phyloP scores from a whole-genome alignment of 2,888 invertebrate species.

The Neria commutata region DNA sequence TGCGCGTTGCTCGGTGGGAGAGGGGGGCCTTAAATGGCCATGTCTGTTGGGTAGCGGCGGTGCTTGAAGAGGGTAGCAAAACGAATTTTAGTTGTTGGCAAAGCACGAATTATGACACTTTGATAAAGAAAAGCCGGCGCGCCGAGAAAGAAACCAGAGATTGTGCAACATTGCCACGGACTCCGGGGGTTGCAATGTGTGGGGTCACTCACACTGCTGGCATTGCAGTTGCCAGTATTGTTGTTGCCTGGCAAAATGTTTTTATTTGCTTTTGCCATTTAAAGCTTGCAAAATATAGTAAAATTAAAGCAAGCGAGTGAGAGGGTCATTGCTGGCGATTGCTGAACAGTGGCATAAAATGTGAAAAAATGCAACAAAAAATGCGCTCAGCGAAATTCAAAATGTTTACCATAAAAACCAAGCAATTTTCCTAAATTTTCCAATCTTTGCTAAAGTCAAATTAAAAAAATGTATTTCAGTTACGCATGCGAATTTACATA shows the following conservation, averaged over 20 bases:
- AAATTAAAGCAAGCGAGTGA: background rate
- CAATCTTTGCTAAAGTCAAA: no score
- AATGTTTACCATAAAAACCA: no score
- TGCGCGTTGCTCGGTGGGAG: conserved; percentile 30
- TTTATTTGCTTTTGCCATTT: background rate
- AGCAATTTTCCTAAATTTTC: no score
- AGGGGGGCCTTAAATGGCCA: no score
- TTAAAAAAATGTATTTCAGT: no score
- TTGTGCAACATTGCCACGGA: background rate
- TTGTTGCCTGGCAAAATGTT: background rate
- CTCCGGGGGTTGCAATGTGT: background rate
- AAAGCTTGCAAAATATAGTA: background rate
- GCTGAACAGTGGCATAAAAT: no score
- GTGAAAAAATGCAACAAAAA: no score
- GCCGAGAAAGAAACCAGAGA: background rate
- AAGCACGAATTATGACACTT: conserved; percentile 4
- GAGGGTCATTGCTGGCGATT: no score
- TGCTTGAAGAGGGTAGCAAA: background rate
- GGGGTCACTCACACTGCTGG: background rate
- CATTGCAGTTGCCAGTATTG: background rate
- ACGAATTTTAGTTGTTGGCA: conserved; percentile 3
- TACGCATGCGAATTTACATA: no score
- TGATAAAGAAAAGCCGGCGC: background rate
- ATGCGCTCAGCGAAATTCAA: no score
- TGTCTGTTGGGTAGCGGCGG: background rate